Base-by-base conservation (phyloP, 2,888 invertebrate genomes). In the Thera britannica region DNA sequence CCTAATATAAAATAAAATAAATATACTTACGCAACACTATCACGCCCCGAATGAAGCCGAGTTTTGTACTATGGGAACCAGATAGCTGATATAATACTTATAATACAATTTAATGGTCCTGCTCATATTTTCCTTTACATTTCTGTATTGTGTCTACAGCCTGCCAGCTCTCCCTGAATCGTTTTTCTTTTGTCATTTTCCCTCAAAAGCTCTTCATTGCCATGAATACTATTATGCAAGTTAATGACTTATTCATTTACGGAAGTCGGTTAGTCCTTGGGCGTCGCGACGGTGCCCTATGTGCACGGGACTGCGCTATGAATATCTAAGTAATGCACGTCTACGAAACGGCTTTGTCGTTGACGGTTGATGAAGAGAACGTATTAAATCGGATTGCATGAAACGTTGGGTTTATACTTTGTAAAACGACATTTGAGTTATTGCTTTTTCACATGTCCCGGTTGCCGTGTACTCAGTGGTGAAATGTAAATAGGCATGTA, bases 241-340 rank as follows among this genome's bases (percentile, higher is more conserved):
- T 54, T 66, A 66, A 66, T 66, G 66, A 66, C 57, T 66, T 66
- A 66, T 66, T 66, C 66, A 66, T 66, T 58, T 66, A 54, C 52
- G 66, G 52, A 62, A 58, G 57, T 49, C 60, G 41, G 60, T 59
- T 59, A 35, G 58, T 54, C 41, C 52, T 57, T 41, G 48, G 38
- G 38, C 23, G 9, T 54, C 35, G 52, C 52, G 51, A n/a, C 57
- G 34, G 46, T 48, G 66, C 57, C 38, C 57, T 41, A 67, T 11
- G 38, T 48, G 55, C 48, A 11, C n/a, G 12, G 36, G 57, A 52
- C 51, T 58, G 57, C 23, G 58, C 62, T 62, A 67, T 65, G 49
- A 56, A 61, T 65, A 41, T n/a, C 52, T 61, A 49, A 57, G 61
- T 60, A 59, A 11, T 56, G 38, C 41, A 56, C 12, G n/a, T 55